phyloP scores from a whole-genome alignment of 1,140 invertebrate genomes.

The Apis dorsata region DNA sequence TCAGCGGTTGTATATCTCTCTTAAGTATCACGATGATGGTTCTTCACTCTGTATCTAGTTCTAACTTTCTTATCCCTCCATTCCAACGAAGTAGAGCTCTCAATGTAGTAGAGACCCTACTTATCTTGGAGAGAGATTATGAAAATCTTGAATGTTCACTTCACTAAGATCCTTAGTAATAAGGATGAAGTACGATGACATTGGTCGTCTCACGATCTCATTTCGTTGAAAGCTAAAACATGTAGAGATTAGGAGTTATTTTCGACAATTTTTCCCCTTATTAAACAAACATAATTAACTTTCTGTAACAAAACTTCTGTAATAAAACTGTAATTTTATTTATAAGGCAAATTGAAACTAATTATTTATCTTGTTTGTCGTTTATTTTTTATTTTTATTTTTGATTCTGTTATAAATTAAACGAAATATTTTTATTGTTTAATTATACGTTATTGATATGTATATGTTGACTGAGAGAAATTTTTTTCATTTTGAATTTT shows the following conservation, averaged over 20 bases:
- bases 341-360: no score
- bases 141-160: constrained; percentile 47
- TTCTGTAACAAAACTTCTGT: no score
- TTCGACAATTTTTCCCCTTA: not conserved
- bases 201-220: constrained; percentile 21
- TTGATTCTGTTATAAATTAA: no score
- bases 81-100: constrained; percentile 25
- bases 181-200: not conserved
- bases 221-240: constrained; percentile 21
- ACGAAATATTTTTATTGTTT: no score
- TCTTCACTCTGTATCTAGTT: not conserved
- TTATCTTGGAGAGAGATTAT: constrained; percentile 42
- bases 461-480: no score
- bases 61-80: constrained; percentile 26
- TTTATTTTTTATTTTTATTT: no score
- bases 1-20: not conserved
- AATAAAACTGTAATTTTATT: no score
- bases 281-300: not conserved
- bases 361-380: no score
- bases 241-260: not conserved
- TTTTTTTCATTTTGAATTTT: not conserved
- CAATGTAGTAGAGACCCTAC: constrained; percentile 13
- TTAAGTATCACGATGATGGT: not conserved
- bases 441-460: no score
- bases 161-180: constrained; percentile 28